A percentile compares a stretch with the other conserved stretches of the same genome.
These are phyloP conservation scores for Decapterus maruadsi DNA, from an alignment of 2,797 vertebrate genomes.

Conservation along the genomic window DNA sequence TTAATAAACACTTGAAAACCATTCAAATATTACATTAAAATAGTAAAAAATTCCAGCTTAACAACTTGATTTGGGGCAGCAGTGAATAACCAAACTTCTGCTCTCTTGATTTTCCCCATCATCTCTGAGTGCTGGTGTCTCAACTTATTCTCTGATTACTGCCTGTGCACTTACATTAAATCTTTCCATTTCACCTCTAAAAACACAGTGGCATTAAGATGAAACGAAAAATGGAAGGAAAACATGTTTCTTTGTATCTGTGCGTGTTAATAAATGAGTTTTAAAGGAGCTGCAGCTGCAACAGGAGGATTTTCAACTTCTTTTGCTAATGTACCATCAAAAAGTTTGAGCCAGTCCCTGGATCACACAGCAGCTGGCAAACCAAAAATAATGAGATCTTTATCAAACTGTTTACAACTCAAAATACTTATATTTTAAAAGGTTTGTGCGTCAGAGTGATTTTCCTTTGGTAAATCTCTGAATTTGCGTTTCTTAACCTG, in stretches of 20 bases:
- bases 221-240: constrained; percentile 66
- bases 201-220: constrained; percentile 16
- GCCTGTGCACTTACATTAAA: background rate
- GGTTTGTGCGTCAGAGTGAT: background rate
- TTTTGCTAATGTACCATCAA: constrained; percentile 1
- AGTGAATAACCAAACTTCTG: background rate
- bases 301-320: constrained; percentile 6
- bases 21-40: constrained; percentile 17
- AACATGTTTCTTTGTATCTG: background rate
- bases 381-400: background rate
- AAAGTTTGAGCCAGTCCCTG: constrained; percentile 32
- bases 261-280: constrained; percentile 27
- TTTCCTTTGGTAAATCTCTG: constrained; percentile 8
- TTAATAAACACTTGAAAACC: background rate
- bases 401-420: background rate
- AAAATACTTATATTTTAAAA: constrained; percentile 10
- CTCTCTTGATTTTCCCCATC: background rate
- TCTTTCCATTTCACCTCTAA: constrained; percentile 43
- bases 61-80: background rate
- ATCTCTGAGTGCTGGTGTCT: constrained; percentile 10
- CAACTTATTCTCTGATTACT: constrained; percentile 10
- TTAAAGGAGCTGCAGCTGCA: constrained; percentile 26
- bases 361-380: background rate
- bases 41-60: background rate
- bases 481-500: constrained; percentile 3